Evolutionary conservation across 2,888 invertebrate species (phyloP), one percentile per base, ranked within the genome.

Genomic region (Philaethria dido): DNA sequence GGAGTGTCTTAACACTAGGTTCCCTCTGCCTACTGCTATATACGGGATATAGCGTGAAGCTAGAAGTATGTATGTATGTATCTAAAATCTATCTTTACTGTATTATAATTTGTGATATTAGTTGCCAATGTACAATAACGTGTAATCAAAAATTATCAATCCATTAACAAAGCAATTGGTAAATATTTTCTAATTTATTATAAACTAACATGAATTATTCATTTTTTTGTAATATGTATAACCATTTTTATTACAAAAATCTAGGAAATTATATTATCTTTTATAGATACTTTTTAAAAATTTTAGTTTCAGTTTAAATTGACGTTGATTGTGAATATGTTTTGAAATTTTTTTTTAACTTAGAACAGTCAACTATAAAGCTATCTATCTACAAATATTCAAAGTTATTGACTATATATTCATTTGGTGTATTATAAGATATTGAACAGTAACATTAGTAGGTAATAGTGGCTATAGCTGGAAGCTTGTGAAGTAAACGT

Each of bases 321-420:
- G 57, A 22, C 57, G 20, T 55, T 22, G 55, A 57, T 42, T 57
- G 20, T n/a, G 57, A 42, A 22, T 14, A 42, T n/a, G n/a, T 22
- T 11, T 50, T 29, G 29, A 16, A 52, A 16, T 16, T 11, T 52
- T 52, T 16, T 25, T 16, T 16, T 1, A 39, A 29, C n/a, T 52
- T 2, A 16, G 16, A 16, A 33, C 11, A 29, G n/a, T 29, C 16
- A 29, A 29, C 29, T 52, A 29, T 44, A 16, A 6, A n/a, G 13
- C 39, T 13, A 13, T 4, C 44, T 44, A 44, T 16, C 44, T 44
- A 44, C 4, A 44, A 6, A 8, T 42, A 8, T 16, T 6, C 16
- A 16, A 44, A 16, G 8, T 44, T 16, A 16, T 16, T 16, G 42
- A n/a, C n/a, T 42, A 42, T 16, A 6, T n/a, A 44, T 44, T 16